Percentiles rank a stretch among this genome's conserved stretches.
Conservation (phyloP, 92 coral and sea anemone species). For the Paramuricea clavata region DNA sequence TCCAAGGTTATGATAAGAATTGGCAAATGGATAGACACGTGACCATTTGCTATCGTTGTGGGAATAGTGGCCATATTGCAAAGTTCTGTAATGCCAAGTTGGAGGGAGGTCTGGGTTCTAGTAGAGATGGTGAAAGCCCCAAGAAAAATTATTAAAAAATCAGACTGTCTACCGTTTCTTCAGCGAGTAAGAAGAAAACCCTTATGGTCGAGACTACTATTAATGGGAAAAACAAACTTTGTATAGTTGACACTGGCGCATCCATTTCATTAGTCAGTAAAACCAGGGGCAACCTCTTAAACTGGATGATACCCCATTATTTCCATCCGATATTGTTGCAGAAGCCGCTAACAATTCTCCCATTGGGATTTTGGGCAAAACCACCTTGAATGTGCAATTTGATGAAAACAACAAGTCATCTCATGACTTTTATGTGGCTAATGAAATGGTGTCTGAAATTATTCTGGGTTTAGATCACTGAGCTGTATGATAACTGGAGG, state of each 20-base stretch:
- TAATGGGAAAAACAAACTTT: neutral
- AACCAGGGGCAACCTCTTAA: neutral
- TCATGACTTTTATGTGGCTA: neutral
- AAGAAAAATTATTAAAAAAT: neutral
- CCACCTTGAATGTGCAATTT: neutral
- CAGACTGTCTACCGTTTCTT: neutral
- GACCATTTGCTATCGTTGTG: no score
- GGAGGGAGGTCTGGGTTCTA: neutral
- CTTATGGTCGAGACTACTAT: neutral
- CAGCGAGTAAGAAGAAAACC: neutral
- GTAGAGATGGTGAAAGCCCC: neutral
- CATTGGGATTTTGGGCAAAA: conserved; percentile 3
- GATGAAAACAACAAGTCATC: neutral
- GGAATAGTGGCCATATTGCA: no score
- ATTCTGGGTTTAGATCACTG: neutral
- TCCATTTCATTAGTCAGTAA: neutral
- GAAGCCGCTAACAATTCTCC: neutral
- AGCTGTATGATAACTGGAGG: no score
- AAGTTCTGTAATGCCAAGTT: no score
- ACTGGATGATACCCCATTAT: neutral
- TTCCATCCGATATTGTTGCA: neutral
- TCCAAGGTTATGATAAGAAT: no score
- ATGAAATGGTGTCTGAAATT: neutral
- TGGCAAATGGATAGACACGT: no score
- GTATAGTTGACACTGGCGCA: neutral